Base-by-base conservation (phyloP, 2,888 invertebrate genomes). In the Hipparchia semele region DNA sequence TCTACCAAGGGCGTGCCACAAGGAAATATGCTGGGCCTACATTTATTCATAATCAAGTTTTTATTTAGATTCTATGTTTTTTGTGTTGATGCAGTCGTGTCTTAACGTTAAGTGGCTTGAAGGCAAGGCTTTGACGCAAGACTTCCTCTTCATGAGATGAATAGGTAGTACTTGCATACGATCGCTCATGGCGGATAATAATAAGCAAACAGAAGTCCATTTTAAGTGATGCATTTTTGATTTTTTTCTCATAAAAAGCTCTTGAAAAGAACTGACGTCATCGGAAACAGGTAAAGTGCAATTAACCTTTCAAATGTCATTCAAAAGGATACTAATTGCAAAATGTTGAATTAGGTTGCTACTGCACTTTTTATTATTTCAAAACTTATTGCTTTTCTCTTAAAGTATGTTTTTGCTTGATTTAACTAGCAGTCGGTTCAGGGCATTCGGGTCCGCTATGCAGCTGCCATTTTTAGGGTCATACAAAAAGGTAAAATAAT, bases 301-400 rank as follows among this genome's bases (percentile, higher is more conserved):
- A 74, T 75, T 78, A 77, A 78, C 79, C 79, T 78, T 77, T 75
- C 62, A 76, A 78, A 77, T 76, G 77, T 77, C 77, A 74, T 75
- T 8, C 74, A 75, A 77, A 79, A 73, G 60, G 75, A 78, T 75
- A 75, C 73, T 73, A 73, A 23, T 23, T 23, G 23, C 73, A 33
- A 65, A 75, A 75, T 58, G 60, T 39, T 60, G 59, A 68, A 68
- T 61, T 68, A 54, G 60, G 45, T 68, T 68, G 10, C 51, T 53
- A 53, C 9, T 13, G 49, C 54, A 33, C 8, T n/a, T 53, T 33
- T 33, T 9, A 13, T 13, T 9, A n/a, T 33, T 59, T 49, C 12
- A 7, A 51, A 51, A 12, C 51, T 12, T 68, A 33, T 23, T 68
- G 2, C 6, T 49, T 12, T 33, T 33, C 6, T 2, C 23, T 13